Evolutionary conservation across 1,140 invertebrate genomes (phyloP).

Genomic region (Cyclina sinensis): DNA sequence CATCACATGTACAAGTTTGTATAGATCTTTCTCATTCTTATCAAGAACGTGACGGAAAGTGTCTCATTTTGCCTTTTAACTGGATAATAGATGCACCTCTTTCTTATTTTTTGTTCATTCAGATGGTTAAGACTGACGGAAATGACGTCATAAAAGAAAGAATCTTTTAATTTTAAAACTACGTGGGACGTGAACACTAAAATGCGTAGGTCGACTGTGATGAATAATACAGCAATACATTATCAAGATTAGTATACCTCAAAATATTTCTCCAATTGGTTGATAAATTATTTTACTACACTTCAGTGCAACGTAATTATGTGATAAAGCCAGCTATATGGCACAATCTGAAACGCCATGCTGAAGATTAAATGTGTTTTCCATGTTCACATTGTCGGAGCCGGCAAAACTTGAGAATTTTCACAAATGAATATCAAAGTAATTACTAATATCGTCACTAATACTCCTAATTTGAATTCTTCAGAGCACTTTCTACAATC

Average conservation of each 20-base stretch:
- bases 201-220: no score
- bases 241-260: background rate
- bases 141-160: no score
- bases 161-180: no score
- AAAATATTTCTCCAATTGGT: background rate
- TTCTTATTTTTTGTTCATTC: no score
- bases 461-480: constrained; percentile 48
- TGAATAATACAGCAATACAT: background rate
- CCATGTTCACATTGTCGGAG: constrained; percentile 26
- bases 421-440: constrained; percentile 53
- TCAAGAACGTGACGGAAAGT: no score
- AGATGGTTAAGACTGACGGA: no score
- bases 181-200: no score
- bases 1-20: no score
- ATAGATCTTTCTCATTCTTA: no score
- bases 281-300: constrained; percentile 4
- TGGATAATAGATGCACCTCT: no score
- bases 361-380: constrained; percentile 53
- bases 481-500: constrained; percentile 33
- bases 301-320: constrained; percentile 11
- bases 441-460: constrained; percentile 46
- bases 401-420: background rate
- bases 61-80: no score
- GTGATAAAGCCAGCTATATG: constrained; percentile 12
- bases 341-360: background rate